These are phyloP conservation scores for Xerus rutilus DNA, from an alignment of 2,797 vertebrate genomes.

Conservation along the genomic window DNA sequence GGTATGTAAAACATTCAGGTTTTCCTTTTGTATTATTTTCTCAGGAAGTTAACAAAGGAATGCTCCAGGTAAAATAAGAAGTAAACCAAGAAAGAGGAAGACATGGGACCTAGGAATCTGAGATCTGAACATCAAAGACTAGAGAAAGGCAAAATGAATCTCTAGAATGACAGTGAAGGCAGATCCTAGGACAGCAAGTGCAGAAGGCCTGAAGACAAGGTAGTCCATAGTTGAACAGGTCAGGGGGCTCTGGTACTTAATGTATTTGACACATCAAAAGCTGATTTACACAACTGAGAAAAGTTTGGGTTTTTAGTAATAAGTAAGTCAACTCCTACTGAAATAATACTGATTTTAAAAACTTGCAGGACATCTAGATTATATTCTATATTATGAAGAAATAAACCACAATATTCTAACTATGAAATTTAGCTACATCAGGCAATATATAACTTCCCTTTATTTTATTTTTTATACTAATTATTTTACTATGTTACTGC, in stretches of 20 bases:
- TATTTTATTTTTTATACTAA: not conserved
- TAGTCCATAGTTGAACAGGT: not conserved
- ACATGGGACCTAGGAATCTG: not conserved
- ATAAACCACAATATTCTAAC: not conserved
- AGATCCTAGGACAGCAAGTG: not conserved
- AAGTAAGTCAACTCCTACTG: not conserved
- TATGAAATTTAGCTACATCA: not conserved
- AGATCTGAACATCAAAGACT: not conserved
- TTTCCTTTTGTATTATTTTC: not conserved
- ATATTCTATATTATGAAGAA: not conserved
- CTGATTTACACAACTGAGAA: not conserved
- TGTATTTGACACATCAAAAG: not conserved
- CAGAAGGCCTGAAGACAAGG: not conserved
- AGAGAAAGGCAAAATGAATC: not conserved
- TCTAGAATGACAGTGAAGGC: not conserved
- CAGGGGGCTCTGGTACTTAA: not conserved
- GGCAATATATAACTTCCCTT: not conserved
- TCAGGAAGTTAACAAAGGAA: not conserved
- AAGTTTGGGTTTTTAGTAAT: not conserved
- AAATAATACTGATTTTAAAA: not conserved
- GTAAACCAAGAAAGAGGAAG: not conserved
- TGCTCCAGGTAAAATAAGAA: not conserved
- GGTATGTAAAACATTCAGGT: not conserved
- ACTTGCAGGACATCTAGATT: not conserved
- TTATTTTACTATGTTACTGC: too few species aligned